Percentiles rank a stretch among this genome's conserved stretches.
Evolutionary conservation across 2,888 invertebrate species (phyloP).

Genomic region (Drosophila anomalata): DNA sequence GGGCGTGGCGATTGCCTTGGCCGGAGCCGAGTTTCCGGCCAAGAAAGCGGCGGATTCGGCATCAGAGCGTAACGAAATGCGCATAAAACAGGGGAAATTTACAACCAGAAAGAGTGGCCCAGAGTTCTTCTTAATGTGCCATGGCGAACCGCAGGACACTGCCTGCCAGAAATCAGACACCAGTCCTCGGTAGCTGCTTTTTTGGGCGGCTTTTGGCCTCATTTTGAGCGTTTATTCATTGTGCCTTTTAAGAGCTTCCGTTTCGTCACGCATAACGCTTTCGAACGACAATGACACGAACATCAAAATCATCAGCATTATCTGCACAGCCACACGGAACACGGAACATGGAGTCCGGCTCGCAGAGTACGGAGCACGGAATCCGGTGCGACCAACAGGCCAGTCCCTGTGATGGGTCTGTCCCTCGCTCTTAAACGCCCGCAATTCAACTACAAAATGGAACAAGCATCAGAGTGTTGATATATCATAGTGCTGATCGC

Average conservation of each 20-base stretch:
- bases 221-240: constrained; percentile 70
- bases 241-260: constrained; percentile 71
- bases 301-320: constrained; percentile 77
- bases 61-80: constrained; percentile 67
- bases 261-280: constrained; percentile 77
- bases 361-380: constrained; percentile 22
- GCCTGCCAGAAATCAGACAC: constrained; percentile 44
- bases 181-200: constrained; percentile 21
- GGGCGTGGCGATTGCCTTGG: constrained; percentile 55
- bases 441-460: constrained; percentile 50
- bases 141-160: constrained; percentile 65
- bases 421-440: constrained; percentile 40
- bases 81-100: constrained; percentile 71
- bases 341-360: constrained; percentile 28
- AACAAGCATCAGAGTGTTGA: constrained; percentile 1
- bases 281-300: constrained; percentile 69
- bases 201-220: constrained; percentile 61
- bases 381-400: constrained; percentile 2
- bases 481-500: constrained; percentile 11
- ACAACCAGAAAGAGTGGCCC: constrained; percentile 57
- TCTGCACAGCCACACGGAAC: constrained; percentile 55
- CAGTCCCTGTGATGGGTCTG: constrained; percentile 15
- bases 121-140: constrained; percentile 67
- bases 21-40: constrained; percentile 25
- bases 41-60: constrained; percentile 36